Evolutionary conservation across 2,113 vertebrate genomes (phyloP), one percentile per base, ranked within the genome.

Genomic region (Mus musculus): DNA sequence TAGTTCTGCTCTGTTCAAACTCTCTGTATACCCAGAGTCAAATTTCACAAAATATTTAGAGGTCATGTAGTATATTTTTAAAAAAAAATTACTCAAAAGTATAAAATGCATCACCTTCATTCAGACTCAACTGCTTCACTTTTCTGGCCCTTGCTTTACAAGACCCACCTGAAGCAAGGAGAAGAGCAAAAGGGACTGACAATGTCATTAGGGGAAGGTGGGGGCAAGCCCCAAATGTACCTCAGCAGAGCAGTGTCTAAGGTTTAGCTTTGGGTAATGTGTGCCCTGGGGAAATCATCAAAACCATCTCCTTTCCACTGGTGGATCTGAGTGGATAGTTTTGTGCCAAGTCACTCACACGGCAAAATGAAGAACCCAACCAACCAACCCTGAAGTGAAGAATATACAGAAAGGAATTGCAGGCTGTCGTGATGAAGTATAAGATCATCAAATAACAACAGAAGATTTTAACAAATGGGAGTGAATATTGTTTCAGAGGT

Each of bases 161-260:
- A 22, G 30, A 13, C 12, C 69, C 17, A 12, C 46, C 7, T 10
- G 36, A 52, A 24, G 39, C 39, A 69, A 20, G 10, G 49, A 71
- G 36, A 59, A 30, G 61, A 16, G 22, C 7, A 36, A 12, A 71
- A 20, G 61, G 52, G 61, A 46, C 69, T 42, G 22, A 8, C 59
- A 4, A 0, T 30, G 19, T 49, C 28, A 24, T 16, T 3, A n/a
- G 17, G 49, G 72, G 49, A n/a, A 39, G 28, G 0, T 5, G 28
- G 1, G 19, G 16, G 30, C 72, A 49, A 52, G 13, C 26, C 56
- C 1, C 12, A 11, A 11, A 7, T 17, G 26, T 72, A 63, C 46
- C 52, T 46, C 22, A 19, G 59, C 26, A 42, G 56, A 63, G 49
- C 20, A 39, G 0, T 30, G 36, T 73, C 5, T 14, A 14, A 52